A percentile compares a stretch with the other conserved stretches of the same genome.
These are phyloP conservation scores for Endotricha flammealis DNA, from an alignment of 2,888 invertebrate genomes.

Conservation along the genomic window DNA sequence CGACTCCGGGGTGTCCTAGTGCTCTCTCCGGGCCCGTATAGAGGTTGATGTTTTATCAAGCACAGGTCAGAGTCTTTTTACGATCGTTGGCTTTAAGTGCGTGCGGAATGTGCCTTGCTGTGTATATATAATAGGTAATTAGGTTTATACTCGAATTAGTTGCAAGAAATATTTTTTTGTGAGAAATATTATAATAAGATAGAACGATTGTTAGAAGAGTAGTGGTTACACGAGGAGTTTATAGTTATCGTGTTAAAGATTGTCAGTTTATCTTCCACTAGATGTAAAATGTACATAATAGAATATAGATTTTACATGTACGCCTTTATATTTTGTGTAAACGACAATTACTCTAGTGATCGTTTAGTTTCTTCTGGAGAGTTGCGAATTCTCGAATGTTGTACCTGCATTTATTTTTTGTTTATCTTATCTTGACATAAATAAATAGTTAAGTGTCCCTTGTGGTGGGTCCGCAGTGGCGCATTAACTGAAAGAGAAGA, in stretches of 20 bases:
- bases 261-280: conserved; percentile 78
- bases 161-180: conserved; percentile 75
- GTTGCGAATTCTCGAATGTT: conserved; percentile 77
- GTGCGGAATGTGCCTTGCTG: conserved; percentile 80
- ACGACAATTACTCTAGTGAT: conserved; percentile 65
- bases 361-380: conserved; percentile 74
- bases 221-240: conserved; percentile 59
- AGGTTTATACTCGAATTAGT: conserved; percentile 78
- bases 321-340: conserved; percentile 57
- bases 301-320: conserved; percentile 62
- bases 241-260: conserved; percentile 74
- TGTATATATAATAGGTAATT: conserved; percentile 67
- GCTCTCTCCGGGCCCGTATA: conserved; percentile 43
- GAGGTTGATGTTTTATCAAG: conserved; percentile 69
- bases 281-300: conserved; percentile 70
- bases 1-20: conserved; percentile 17
- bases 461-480: conserved; percentile 55
- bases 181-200: conserved; percentile 57
- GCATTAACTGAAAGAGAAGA: conserved; percentile 66
- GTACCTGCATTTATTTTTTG: conserved; percentile 79
- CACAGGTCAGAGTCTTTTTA: conserved; percentile 63
- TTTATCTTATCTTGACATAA: conserved; percentile 72
- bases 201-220: conserved; percentile 64
- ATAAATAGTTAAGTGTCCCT: conserved; percentile 67
- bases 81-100: conserved; percentile 69